Evolutionary conservation across 2,113 vertebrate genomes (phyloP).

Genomic region (zebrafish (Danio rerio)): GRCz12tu NC_133196.1:22712501-22713000

Average conservation of each 20-base stretch:
- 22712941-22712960: neutral
- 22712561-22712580: neutral
- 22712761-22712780: constrained; percentile 17
- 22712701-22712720: neutral
- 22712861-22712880: constrained; percentile 76
- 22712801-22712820: constrained; percentile 52
- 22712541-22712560: neutral
- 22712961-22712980: constrained; percentile 52
- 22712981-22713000: neutral
- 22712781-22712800: constrained; percentile 26
- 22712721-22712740: neutral
- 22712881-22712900: accelerated
- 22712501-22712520: constrained; percentile 66
- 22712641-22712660: constrained; percentile 65
- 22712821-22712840: constrained; percentile 64
- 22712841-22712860: constrained; percentile 62
- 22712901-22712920: constrained; percentile 65
- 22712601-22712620: constrained; percentile 38
- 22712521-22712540: constrained; percentile 55
- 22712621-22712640: constrained; percentile 63
- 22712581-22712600: constrained; percentile 18
- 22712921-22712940: constrained; percentile 34
- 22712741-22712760: neutral
- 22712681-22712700: constrained; percentile 56
- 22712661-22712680: constrained; percentile 52